Percentiles rank a stretch among this genome's conserved stretches.
Conservation (phyloP, 2,888 invertebrate genomes). For the Ernsta delagoae region DNA sequence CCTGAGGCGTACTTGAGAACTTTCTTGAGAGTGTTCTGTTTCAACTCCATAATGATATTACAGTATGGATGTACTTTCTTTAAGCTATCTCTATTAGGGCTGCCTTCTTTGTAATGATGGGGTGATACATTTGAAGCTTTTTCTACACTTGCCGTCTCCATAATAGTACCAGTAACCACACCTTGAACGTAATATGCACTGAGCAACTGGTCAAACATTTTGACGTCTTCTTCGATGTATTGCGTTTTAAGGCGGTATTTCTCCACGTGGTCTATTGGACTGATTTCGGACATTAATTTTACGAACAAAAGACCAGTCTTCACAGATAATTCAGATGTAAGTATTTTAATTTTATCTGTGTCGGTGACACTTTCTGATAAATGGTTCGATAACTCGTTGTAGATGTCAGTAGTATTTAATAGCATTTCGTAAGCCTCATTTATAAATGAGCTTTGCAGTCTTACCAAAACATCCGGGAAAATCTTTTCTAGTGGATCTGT, state of each 20-base stretch:
- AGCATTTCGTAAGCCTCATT: too few relatives aligned
- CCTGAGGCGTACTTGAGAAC: constrained; percentile 78
- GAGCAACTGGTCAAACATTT: constrained; percentile 82
- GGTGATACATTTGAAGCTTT: constrained; percentile 55
- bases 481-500: constrained; percentile 25
- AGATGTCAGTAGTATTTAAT: constrained; percentile 50
- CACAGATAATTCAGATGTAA: constrained; percentile 62
- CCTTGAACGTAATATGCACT: constrained; percentile 85
- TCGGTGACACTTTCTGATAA: constrained; percentile 37
- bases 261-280: constrained; percentile 92
- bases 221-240: constrained; percentile 89
- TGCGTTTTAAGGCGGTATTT: constrained; percentile 90
- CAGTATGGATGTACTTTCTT: constrained; percentile 79
- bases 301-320: constrained; percentile 83
- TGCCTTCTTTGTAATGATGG: constrained; percentile 50
- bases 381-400: constrained; percentile 48
- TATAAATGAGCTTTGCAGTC: too few relatives aligned
- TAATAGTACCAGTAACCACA: constrained; percentile 62
- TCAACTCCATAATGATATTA: constrained; percentile 64
- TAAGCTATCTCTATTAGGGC: constrained; percentile 50
- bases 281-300: constrained; percentile 86
- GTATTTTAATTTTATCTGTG: constrained; percentile 52
- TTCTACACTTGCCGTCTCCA: constrained; percentile 59
- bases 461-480: constrained; percentile 16
- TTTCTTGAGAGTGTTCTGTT: constrained; percentile 61